phyloP scores from a whole-genome alignment of 2,888 invertebrate genomes.

The Oithona nana region DNA sequence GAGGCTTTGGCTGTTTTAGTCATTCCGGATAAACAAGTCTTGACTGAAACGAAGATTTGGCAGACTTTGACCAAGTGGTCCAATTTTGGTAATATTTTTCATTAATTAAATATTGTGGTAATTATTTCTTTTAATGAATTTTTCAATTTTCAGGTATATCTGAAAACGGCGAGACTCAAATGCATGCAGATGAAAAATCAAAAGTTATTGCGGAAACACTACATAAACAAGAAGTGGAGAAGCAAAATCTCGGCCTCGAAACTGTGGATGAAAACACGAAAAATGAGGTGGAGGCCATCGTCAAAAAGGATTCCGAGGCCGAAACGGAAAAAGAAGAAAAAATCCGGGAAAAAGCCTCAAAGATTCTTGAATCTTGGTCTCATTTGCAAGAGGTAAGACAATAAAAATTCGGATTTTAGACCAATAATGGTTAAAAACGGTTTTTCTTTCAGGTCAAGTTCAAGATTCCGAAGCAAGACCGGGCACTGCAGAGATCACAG shows the following conservation, averaged over 20 bases:
- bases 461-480: constrained; percentile 79
- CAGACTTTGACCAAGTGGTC: constrained; percentile 68
- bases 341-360: constrained; percentile 24
- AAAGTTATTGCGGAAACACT: neutral
- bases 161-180: no score
- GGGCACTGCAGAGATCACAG: constrained; percentile 84
- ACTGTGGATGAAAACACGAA: constrained; percentile 17
- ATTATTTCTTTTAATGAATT: no score
- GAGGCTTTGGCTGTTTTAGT: constrained; percentile 65
- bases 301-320: neutral
- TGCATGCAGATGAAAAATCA: neutral
- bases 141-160: no score
- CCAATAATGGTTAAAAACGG: no score
- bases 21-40: constrained; percentile 76
- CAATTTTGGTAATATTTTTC: no score
- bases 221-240: constrained; percentile 13
- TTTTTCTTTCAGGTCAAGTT: no score
- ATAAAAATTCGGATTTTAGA: no score
- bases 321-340: neutral
- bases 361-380: constrained; percentile 53
- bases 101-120: no score
- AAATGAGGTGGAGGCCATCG: neutral
- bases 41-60: constrained; percentile 77
- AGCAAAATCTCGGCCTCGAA: constrained; percentile 12
- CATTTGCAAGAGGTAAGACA: constrained; percentile 40